Base-by-base conservation (phyloP, 2,888 invertebrate species). In the Cephonodes hylas region DNA sequence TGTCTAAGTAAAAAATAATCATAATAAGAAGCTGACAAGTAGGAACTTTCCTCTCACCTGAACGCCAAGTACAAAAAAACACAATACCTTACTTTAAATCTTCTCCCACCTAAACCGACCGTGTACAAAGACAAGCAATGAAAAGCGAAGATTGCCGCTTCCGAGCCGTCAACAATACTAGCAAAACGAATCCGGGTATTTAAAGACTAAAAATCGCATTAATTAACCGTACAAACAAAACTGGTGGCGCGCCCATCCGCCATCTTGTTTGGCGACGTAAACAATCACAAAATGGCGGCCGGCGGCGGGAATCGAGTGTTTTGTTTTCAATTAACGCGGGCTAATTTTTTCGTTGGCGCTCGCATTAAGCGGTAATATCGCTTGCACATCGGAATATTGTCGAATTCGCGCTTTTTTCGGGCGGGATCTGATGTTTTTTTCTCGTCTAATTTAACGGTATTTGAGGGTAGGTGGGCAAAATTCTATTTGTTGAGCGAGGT, bases 401-500 rank as follows among this genome's bases (percentile, higher is more conserved):
- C 23, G 62, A 0, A 18, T 10, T 27, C 1, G 53, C 53, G 27
- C 7, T 53, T 53, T 53, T 53, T 18, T 3, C 2, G 1, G 18
- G 10, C 3, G 22, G 45, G 20, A 1, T 10, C 2, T 1, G 22
- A 15, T n/a, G n/a, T n/a, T n/a, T 22, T 45, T 45, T 58, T 42
- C 60, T 63, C 61, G 42, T 66, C 65, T 66, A 64, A 66, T n/a
- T n/a, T n/a, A n/a, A n/a, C n/a, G 34, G 2, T 3, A 38, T 13
- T 38, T 1, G 2, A 13, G 34, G 13, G 13, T 38, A 38, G n/a
- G 38, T 4, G n/a, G n/a, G 38, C 38, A 3, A 38, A 13, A 13
- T 38, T n/a, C n/a, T 38, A 4, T 1, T 10, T 10, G 3, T n/a
- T 4, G 38, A 31, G 8, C 6, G 34, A 10, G 13, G 34, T 34